Conservation (phyloP, 2,797 vertebrate species). For the Sebastes hopkinsi region DNA sequence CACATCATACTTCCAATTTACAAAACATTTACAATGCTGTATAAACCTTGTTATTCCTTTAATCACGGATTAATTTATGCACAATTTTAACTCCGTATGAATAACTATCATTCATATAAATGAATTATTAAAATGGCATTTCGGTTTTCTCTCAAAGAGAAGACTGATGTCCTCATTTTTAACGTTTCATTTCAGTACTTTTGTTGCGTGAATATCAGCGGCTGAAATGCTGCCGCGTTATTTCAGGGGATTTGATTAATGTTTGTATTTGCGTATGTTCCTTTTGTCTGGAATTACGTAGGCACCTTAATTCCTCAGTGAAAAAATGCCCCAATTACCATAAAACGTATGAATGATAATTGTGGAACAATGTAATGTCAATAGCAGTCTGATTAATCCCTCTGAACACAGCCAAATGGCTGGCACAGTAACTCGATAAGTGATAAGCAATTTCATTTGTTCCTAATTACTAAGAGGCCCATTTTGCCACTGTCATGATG, state of each 20-base stretch:
- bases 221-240: constrained; percentile 65
- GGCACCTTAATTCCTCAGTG: constrained; percentile 79
- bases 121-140: constrained; percentile 55
- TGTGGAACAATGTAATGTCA: constrained; percentile 84
- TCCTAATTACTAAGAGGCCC: constrained; percentile 82
- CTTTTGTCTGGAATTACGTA: constrained; percentile 74
- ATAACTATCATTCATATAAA: constrained; percentile 32
- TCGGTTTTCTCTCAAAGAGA: constrained; percentile 28
- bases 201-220: constrained; percentile 56
- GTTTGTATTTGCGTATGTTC: constrained; percentile 77
- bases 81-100: constrained; percentile 25
- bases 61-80: constrained; percentile 33
- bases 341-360: constrained; percentile 85
- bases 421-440: constrained; percentile 77
- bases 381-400: constrained; percentile 85
- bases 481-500: constrained; percentile 79
- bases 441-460: constrained; percentile 85
- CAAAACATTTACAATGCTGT: constrained; percentile 28
- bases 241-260: constrained; percentile 80
- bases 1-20: constrained; percentile 4
- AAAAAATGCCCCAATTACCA: constrained; percentile 82
- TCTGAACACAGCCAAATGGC: constrained; percentile 76
- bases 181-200: constrained; percentile 48
- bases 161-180: constrained; percentile 49
- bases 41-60: constrained; percentile 20